Evolutionary conservation across 1,140 invertebrate genomes (phyloP).

Genomic region (Chrysomallon squamiferum): DNA sequence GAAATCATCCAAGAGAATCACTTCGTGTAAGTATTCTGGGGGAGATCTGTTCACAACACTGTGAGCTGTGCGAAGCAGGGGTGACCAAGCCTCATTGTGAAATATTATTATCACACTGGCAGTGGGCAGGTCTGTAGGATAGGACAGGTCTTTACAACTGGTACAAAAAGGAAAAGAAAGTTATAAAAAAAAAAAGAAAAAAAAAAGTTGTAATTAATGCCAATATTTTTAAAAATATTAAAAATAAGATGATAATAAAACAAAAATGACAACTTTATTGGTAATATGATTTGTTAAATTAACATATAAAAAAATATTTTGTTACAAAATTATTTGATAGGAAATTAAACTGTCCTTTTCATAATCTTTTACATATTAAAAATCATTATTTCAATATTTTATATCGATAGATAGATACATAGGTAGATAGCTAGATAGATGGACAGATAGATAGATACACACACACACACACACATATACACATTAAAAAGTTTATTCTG

Average conservation of each 20-base stretch:
- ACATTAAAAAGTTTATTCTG: too few species aligned
- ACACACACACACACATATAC: too few species aligned
- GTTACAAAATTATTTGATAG: too few species aligned
- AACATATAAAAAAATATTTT: too few species aligned
- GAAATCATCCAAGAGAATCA: constrained; percentile 87
- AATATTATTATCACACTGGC: constrained; percentile 84
- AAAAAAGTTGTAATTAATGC: not conserved
- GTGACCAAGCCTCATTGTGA: constrained; percentile 89
- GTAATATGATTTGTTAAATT: not conserved
- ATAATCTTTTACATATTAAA: too few species aligned
- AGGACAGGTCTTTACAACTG: constrained; percentile 69
- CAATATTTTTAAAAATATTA: too few species aligned
- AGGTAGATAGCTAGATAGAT: too few species aligned
- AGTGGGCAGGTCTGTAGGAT: constrained; percentile 70
- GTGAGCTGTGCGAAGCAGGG: constrained; percentile 84
- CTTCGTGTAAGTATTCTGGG: constrained; percentile 82
- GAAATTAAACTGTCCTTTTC: too few species aligned
- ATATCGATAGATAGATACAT: too few species aligned
- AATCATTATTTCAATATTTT: too few species aligned
- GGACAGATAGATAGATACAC: too few species aligned
- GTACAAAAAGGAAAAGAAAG: constrained; percentile 33
- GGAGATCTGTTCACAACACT: constrained; percentile 85
- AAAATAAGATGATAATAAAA: too few species aligned
- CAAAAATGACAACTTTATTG: not conserved
- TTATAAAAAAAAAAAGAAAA: not conserved